These are phyloP conservation scores for Zosterops lateralis DNA, from an alignment of 2,113 vertebrate genomes.

Conservation along the genomic window DNA sequence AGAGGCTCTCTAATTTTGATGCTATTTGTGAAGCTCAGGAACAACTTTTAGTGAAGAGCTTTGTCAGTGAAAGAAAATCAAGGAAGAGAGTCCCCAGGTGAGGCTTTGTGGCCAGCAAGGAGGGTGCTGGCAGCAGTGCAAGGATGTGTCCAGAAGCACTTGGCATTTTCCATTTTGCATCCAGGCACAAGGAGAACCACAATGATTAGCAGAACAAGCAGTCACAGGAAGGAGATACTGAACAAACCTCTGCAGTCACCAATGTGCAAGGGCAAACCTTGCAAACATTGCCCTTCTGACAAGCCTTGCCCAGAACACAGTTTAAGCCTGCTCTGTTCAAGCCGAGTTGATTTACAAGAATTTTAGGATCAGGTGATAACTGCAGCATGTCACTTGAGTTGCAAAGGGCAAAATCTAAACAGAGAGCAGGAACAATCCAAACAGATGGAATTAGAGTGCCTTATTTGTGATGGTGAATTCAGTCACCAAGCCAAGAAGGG, in stretches of 20 bases:
- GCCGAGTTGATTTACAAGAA: background rate
- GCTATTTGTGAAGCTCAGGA: background rate
- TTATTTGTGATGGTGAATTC: background rate
- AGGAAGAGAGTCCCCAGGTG: background rate
- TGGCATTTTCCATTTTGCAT: background rate
- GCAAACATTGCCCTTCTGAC: background rate
- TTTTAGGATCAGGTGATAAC: background rate
- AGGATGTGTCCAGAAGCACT: background rate
- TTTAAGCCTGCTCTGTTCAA: background rate
- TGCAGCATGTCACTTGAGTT: background rate
- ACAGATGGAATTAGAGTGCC: background rate
- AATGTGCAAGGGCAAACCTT: rapidly evolving
- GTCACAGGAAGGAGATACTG: rapidly evolving
- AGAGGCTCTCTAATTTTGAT: background rate
- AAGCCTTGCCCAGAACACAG: background rate
- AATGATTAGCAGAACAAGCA: background rate
- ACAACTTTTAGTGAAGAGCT: background rate
- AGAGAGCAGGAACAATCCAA: background rate
- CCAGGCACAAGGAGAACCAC: background rate
- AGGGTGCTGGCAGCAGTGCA: background rate
- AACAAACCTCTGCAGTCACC: background rate
- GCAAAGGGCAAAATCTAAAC: background rate
- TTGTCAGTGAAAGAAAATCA: background rate
- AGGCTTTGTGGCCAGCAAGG: background rate
- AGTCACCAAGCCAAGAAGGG: background rate